A percentile compares a stretch with the other conserved stretches of the same genome.
Conservation (phyloP, 2,797 vertebrate species). For the Pseudotriccus pelzelni region DNA sequence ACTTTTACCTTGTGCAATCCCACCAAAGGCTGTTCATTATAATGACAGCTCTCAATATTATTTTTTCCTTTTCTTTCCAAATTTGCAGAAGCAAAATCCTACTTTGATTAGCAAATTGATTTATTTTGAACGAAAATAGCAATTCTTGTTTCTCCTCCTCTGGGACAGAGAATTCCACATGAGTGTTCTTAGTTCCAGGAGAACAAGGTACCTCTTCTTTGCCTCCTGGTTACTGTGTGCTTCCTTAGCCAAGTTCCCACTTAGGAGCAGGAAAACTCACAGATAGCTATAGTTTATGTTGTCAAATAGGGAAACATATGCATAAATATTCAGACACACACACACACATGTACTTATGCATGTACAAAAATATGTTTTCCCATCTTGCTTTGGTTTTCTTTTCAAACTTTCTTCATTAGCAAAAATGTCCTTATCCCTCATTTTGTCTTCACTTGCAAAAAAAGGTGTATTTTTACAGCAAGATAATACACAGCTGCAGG, state of each 20-base stretch:
- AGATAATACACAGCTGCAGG: background rate
- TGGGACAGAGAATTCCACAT: background rate
- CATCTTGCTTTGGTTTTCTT: background rate
- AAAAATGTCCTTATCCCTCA: background rate
- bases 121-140: background rate
- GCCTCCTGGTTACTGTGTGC: background rate
- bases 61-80: background rate
- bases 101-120: background rate
- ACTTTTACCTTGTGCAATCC: slow-evolving; percentile 13
- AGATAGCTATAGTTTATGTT: background rate
- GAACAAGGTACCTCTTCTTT: background rate
- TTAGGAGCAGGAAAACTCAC: background rate
- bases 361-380: background rate
- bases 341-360: rapidly evolving
- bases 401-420: background rate
- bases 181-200: background rate
- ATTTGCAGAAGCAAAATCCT: background rate
- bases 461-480: background rate
- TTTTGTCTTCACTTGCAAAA: background rate
- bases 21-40: slow-evolving; percentile 1
- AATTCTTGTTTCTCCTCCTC: background rate
- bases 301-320: background rate
- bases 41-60: slow-evolving; percentile 5
- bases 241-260: background rate
- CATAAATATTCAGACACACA: too few species aligned